A percentile compares a stretch with the other conserved stretches of the same genome.
These are phyloP conservation scores for Rhabdophis nuchalis DNA, from an alignment of 2,797 vertebrate genomes.

Conservation along the genomic window DNA sequence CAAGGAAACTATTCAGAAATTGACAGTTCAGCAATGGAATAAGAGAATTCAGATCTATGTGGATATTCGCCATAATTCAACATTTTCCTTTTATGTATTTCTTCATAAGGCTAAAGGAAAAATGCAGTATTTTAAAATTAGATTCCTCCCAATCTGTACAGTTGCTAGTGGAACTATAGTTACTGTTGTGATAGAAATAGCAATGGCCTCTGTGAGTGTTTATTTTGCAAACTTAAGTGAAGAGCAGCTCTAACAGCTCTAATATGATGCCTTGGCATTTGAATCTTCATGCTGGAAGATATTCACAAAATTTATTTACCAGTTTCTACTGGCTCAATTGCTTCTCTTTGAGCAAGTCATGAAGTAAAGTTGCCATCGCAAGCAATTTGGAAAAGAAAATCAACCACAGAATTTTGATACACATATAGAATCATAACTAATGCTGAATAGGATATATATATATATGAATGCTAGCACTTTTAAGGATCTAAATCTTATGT, in stretches of 20 bases:
- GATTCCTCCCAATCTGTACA: conserved; percentile 41
- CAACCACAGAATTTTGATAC: conserved; percentile 54
- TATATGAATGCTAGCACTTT: conserved; percentile 17
- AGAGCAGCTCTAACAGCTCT: conserved; percentile 52
- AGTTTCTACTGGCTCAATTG: conserved; percentile 34
- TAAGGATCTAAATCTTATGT: not conserved
- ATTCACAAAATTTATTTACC: conserved; percentile 61
- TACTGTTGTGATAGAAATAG: conserved; percentile 27
- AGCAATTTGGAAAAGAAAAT: conserved; percentile 64
- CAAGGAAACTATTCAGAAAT: not conserved
- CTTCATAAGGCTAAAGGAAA: not conserved
- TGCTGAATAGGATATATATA: conserved; percentile 37
- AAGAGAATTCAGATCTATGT: not conserved
- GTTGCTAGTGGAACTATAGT: conserved; percentile 10
- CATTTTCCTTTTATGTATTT: not conserved
- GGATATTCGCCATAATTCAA: not conserved
- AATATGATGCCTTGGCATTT: conserved; percentile 50
- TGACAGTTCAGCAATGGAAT: not conserved
- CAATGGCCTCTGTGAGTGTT: conserved; percentile 42
- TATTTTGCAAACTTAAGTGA: conserved; percentile 47
- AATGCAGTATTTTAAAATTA: conserved; percentile 51
- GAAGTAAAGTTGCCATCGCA: conserved; percentile 41
- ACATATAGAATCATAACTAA: conserved; percentile 57
- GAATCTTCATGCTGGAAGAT: conserved; percentile 58
- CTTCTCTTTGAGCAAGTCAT: conserved; percentile 60